phyloP scores from a whole-genome alignment of 2,113 vertebrate species.

The Emydura subglobosa region DNA sequence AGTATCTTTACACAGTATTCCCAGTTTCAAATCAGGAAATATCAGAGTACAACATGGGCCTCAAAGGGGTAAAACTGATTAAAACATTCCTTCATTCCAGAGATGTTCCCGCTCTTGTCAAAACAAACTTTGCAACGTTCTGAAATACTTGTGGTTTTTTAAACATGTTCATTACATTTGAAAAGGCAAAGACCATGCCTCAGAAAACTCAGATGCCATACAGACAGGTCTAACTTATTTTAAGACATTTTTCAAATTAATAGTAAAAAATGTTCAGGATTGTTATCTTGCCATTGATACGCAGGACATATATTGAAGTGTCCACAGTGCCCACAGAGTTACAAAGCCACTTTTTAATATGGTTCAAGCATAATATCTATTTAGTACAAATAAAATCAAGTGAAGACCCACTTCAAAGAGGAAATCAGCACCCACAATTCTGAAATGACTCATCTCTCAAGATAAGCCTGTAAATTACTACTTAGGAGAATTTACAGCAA shows the following conservation, averaged over 20 bases:
- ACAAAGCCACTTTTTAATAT: neutral
- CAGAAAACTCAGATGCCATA: neutral
- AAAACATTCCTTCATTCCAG: constrained; percentile 31
- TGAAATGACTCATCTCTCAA: neutral
- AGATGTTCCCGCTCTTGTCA: constrained; percentile 53
- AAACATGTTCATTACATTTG: constrained; percentile 49
- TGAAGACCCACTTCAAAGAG: neutral
- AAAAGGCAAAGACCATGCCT: constrained; percentile 3
- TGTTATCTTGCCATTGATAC: neutral
- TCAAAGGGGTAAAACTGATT: constrained; percentile 64
- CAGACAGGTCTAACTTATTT: neutral
- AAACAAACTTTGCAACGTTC: constrained; percentile 60
- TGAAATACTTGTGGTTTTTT: constrained; percentile 55
- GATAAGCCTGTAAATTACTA: neutral
- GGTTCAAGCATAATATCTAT: neutral
- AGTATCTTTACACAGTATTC: constrained; percentile 39
- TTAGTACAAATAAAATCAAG: neutral
- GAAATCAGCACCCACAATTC: neutral
- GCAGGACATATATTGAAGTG: neutral
- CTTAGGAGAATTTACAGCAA: neutral
- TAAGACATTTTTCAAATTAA: neutral
- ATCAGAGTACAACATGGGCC: constrained; percentile 5
- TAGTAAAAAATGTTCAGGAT: neutral
- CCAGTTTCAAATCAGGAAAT: constrained; percentile 55
- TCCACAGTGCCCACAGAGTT: neutral